Base-by-base conservation (phyloP, 37 sponge, comb jelly and placozoan genomes). In the Mnemiopsis leidyi region DNA sequence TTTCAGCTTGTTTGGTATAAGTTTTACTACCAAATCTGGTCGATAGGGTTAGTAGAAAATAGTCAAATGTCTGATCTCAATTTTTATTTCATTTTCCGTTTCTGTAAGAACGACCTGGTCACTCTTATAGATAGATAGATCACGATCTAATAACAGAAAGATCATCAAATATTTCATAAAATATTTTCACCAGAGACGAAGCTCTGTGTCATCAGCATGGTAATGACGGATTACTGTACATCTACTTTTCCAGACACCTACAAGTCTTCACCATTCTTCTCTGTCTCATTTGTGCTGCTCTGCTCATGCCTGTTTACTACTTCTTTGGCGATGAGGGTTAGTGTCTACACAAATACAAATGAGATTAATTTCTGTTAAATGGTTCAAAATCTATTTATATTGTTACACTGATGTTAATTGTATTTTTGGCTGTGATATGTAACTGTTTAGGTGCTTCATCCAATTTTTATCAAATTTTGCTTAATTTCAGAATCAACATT, bases 1-100 rank as follows among this genome's bases (percentile, higher is more conserved):
- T 71, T 71, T 71, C 75, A 71, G 75, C 20, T 71, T 13, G 75
- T 71, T 5, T 71, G 75, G 75, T 71, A 71, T 24, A 71, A 71
- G 75, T 71, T 71, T 28, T 29, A 5, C 30, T 28, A 5, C 3
- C 75, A 71, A 24, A 71, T 71, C 20, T 71, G 75, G 75, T n/a
- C 75, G 20, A 71, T 71, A 71, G 75, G 20, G 26, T n/a, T 7
- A 71, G 61, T 48, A 48, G 13, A 13, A 48, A n/a, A n/a, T n/a
- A n/a, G n/a, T n/a, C n/a, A n/a, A n/a, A n/a, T n/a, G n/a, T n/a
- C n/a, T n/a, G n/a, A n/a, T n/a, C n/a, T n/a, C n/a, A n/a, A n/a
- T n/a, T n/a, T n/a, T n/a, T n/a, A n/a, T n/a, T n/a, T n/a, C n/a
- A n/a, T n/a, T n/a, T n/a, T n/a, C n/a, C n/a, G n/a, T n/a, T n/a